phyloP scores from a whole-genome alignment of 1,140 invertebrate species.

The Plutomurus gul region DNA sequence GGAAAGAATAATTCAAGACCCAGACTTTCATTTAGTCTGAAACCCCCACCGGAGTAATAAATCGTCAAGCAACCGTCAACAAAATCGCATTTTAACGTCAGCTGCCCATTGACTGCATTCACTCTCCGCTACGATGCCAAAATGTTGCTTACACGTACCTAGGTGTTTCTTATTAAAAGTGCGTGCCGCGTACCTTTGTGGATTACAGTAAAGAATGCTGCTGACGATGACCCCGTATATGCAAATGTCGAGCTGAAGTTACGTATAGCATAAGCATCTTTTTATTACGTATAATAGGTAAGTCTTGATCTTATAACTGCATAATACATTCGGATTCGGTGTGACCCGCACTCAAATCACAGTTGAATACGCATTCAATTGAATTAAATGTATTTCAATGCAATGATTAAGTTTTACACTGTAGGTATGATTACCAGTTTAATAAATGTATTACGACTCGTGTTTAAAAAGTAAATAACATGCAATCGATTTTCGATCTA shows the following conservation, averaged over 20 bases:
- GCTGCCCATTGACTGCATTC: not conserved
- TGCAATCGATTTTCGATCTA: not conserved
- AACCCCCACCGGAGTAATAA: conserved; percentile 60
- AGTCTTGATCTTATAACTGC: conserved; percentile 5
- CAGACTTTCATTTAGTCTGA: conserved; percentile 89
- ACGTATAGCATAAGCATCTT: conserved; percentile 5
- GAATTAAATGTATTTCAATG: not conserved
- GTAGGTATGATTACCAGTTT: not conserved
- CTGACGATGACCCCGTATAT: too few species aligned
- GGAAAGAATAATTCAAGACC: conserved; percentile 96
- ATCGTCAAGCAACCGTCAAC: not conserved
- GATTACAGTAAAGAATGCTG: not conserved
- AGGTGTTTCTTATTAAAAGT: not conserved
- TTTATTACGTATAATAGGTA: conserved; percentile 12
- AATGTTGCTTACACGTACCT: not conserved
- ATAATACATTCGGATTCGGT: not conserved
- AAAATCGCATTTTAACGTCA: conserved; percentile 10
- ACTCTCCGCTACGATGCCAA: not conserved
- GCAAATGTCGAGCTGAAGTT: conserved; percentile 2
- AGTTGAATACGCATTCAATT: not conserved
- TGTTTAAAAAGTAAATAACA: not conserved
- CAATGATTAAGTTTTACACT: not conserved
- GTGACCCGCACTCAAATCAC: not conserved
- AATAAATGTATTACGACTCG: not conserved
- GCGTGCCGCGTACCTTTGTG: not conserved